phyloP scores from a whole-genome alignment of 2,888 invertebrate species.

The Aricia artaxerxes region DNA sequence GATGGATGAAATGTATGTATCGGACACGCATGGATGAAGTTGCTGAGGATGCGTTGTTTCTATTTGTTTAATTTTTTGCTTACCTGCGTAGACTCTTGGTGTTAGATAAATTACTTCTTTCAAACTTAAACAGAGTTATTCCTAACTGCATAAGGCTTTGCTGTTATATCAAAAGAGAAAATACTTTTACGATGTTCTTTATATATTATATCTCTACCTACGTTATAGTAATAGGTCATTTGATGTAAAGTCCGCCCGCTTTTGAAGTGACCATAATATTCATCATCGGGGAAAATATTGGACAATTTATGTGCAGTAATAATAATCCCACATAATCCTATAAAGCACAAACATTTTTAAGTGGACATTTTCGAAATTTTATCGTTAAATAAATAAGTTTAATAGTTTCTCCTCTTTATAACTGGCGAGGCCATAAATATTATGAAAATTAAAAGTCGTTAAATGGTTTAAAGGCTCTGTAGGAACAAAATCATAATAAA shows the following conservation, averaged over 20 bases:
- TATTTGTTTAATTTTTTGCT: slow-evolving; percentile 10
- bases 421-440: slow-evolving; percentile 23
- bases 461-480: slow-evolving; percentile 27
- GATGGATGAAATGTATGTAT: not conserved
- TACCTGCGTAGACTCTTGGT: not conserved
- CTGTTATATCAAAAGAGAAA: not conserved
- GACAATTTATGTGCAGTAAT: not conserved
- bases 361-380: slow-evolving; percentile 14
- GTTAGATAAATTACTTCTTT: not conserved
- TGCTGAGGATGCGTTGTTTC: not conserved
- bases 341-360: slow-evolving; percentile 18
- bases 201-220: not conserved
- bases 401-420: slow-evolving; percentile 24
- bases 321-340: slow-evolving; percentile 24
- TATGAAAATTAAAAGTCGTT: slow-evolving; percentile 22
- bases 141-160: not conserved
- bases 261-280: slow-evolving; percentile 4
- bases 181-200: not conserved
- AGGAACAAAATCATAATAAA: slow-evolving; percentile 18
- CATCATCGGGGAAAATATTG: not conserved
- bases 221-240: not conserved
- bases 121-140: not conserved
- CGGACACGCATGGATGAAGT: not conserved
- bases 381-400: slow-evolving; percentile 25
- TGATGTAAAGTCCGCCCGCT: not conserved